Base-by-base conservation (phyloP, 2,113 vertebrate genomes). In the Pterophyllum scalare region DNA sequence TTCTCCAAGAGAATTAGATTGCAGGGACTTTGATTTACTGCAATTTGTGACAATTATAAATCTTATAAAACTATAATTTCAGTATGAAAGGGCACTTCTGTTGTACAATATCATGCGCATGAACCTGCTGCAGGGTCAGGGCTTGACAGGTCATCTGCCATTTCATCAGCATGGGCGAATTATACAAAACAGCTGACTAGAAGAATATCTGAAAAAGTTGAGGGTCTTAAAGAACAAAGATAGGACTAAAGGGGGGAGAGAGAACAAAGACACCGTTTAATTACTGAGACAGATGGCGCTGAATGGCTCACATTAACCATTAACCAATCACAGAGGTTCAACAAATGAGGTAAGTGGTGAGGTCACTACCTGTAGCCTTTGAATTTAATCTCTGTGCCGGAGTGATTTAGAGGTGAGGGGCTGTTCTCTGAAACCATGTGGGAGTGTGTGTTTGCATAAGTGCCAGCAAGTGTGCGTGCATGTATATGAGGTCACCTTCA, bases 281-380 rank as follows among this genome's bases (percentile, higher is more conserved):
- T 90, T 70, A 82, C 59, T 59, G 59, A 61, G 64, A 81, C 67
- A 52, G 79, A 85, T 58, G 75, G 77, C 26, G 64, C n/a, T 59
- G 65, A 84, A 85, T 19, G 59, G 43, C 79, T 38, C 33, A 56
- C 61, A 84, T 86, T 83, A 92, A 85, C 70, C 70, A 84, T 88
- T 52, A 88, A 89, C 87, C 86, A 87, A 83, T 91, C 72, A 60
- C 70, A 67, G 77, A 54, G 52, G 20, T 76, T 79, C 40, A 82
- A 76, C 28, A 31, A 33, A 77, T 78, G 81, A 89, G 76, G 85
- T 75, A 67, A 88, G 61, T 0, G 22, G 46, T 91, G 88, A 93
- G 80, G 85, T 92, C 92, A 93, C 62, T 80, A 87, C 81, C 87
- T 83, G 80, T 58, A 82, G 85, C 78, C 77, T 22, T 58, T 46